Percentiles rank a stretch among this genome's conserved stretches.
Conservation (phyloP, 1,140 invertebrate genomes). For the Bombus ignitus region DNA sequence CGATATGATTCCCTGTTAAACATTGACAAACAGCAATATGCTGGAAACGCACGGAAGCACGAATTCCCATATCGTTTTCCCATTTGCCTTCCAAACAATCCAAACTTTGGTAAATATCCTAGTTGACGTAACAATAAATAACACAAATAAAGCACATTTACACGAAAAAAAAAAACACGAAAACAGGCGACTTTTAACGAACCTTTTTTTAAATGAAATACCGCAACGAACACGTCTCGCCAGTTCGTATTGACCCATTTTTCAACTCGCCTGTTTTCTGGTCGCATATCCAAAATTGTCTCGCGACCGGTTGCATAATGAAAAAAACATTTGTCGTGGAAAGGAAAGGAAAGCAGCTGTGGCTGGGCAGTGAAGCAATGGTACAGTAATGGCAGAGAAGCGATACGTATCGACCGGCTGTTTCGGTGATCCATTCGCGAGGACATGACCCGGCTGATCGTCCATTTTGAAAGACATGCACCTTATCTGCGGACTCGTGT, state of each 20-base stretch:
- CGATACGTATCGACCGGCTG: constrained; percentile 24
- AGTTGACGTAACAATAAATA: not conserved
- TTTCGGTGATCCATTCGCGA: constrained; percentile 27
- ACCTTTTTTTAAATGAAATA: not conserved
- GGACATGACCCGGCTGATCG: constrained; percentile 39
- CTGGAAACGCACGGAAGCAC: not conserved
- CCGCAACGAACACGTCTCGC: not conserved
- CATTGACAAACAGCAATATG: not conserved
- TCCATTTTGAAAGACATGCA: constrained; percentile 62
- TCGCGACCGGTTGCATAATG: not conserved
- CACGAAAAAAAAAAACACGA: not conserved
- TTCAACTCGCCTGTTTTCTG: not conserved
- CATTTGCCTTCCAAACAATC: not conserved
- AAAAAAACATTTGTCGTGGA: not conserved
- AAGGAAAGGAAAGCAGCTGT: constrained; percentile 4
- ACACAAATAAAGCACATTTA: not conserved
- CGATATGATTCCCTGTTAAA: not conserved
- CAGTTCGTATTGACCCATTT: not conserved
- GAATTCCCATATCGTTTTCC: not conserved
- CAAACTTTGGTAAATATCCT: not conserved
- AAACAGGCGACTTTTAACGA: not conserved
- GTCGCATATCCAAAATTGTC: not conserved
- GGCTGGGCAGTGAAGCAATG: not conserved
- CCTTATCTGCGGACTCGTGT: constrained; percentile 49
- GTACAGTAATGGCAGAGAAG: not conserved